Conservation (phyloP, 2,113 vertebrate species). For the Ciconia maguari region DNA sequence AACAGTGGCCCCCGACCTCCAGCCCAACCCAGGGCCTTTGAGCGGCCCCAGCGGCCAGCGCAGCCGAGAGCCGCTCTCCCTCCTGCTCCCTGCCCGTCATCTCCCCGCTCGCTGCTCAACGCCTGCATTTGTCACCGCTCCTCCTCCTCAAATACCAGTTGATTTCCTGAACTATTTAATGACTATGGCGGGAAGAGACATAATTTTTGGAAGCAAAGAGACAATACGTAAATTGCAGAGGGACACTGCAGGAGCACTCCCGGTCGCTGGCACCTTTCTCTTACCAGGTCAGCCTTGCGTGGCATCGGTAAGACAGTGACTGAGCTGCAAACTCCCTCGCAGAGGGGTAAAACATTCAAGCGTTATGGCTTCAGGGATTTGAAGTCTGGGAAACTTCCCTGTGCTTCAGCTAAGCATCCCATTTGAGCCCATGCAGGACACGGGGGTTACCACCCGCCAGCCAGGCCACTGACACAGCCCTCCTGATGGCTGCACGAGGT, state of each 20-base stretch:
- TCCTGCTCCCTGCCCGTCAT: not conserved
- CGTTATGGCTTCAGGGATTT: fast-evolving
- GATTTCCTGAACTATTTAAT: not conserved
- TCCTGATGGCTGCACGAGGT: fast-evolving
- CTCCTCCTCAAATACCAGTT: not conserved
- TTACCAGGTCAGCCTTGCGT: fast-evolving
- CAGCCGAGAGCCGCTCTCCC: not conserved
- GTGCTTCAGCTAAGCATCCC: no score
- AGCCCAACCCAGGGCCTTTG: not conserved
- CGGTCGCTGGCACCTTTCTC: not conserved
- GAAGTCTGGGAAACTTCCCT: not conserved
- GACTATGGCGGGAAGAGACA: not conserved
- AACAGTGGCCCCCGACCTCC: not conserved
- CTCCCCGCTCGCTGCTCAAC: fast-evolving
- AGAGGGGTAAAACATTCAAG: not conserved
- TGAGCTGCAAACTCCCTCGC: not conserved
- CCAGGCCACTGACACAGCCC: not conserved
- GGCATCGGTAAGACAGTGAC: fast-evolving
- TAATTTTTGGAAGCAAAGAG: not conserved
- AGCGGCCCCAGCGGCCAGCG: not conserved
- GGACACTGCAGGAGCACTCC: not conserved
- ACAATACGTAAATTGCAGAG: not conserved
- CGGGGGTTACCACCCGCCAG: fast-evolving
- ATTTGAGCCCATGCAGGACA: fast-evolving
- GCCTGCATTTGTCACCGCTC: not conserved